Evolutionary conservation across 2,888 invertebrate genomes (phyloP), one percentile per base, ranked within the genome.

Genomic region (Gandaritis pyraliata): DNA sequence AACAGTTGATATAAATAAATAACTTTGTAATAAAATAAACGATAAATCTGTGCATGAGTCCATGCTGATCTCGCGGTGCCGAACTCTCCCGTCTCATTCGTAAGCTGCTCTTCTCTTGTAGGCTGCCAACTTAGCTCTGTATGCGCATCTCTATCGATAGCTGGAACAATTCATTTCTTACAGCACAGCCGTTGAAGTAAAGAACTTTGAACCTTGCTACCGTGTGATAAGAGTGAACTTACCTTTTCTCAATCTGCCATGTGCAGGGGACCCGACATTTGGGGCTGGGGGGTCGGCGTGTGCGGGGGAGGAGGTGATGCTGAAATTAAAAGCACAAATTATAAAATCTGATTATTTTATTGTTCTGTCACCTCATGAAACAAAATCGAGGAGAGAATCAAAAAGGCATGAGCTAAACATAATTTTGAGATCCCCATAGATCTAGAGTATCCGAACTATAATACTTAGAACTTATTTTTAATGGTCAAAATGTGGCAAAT

Each of bases 261-360:
- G 69, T 90, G 91, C 87, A 90, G 82, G 77, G 83, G 86, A 60
- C 84, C 81, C 64, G 89, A 80, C 89, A 90, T 85, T 77, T 86
- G 88, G 68, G 90, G 91, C 75, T 90, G 92, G 61, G 92, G 92
- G 74, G 92, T 92, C 59, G 92, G 93, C 51, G 92, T 92, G 75
- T 90, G 92, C 71, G 93, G 88, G 63, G 93, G 92, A 71, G 92
- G 93, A 61, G 92, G 92, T 63, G 92, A 92, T 57, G 91, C 90
- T 91, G 78, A 56, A 69, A 69, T 30, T 41, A 63, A 11, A 53
- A 55, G 50, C 11, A 52, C 10, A n/a, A 13, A 46, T 11, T 67
- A 33, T 15, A 39, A 11, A 6, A 54, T 36, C 5, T 8, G 23
- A 41, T 41, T 4, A 18, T 3, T 16, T 15, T 1, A n/a, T n/a